Percentiles rank a stretch among this genome's conserved stretches.
Conservation (phyloP, 2,113 vertebrate species). For the Varanus salvator region DNA sequence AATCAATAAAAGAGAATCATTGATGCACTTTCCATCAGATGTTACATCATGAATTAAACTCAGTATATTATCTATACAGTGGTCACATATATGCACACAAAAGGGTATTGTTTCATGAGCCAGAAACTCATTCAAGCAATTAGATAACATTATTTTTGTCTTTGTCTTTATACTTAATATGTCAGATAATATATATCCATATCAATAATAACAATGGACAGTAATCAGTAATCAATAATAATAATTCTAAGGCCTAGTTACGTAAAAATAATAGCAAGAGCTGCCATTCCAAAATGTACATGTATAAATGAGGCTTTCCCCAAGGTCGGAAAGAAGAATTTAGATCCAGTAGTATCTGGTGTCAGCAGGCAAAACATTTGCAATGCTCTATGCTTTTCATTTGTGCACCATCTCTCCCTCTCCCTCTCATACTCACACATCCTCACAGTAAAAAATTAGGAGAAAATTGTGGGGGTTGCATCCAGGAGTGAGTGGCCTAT, state of each 20-base stretch:
- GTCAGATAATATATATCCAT: no score
- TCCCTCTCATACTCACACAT: not conserved
- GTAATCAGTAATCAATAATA: not conserved
- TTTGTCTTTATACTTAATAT: not conserved
- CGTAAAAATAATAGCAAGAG: not conserved
- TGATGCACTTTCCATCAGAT: not conserved
- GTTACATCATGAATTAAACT: not conserved
- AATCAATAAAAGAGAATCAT: not conserved
- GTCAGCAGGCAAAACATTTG: not conserved
- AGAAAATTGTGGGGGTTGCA: not conserved
- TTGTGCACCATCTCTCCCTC: no score
- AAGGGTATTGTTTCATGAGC: not conserved
- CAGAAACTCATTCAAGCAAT: not conserved
- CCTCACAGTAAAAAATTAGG: not conserved
- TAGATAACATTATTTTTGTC: not conserved
- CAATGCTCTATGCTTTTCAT: not conserved
- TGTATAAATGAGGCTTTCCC: not conserved
- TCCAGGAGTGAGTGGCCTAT: not conserved
- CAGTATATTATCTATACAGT: not conserved
- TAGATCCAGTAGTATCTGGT: not conserved
- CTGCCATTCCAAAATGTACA: not conserved
- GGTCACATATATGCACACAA: not conserved
- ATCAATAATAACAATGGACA: not conserved
- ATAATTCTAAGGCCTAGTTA: not conserved
- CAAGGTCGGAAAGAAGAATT: not conserved